Base-by-base conservation (phyloP, 1,140 invertebrate genomes). In the Aradophagus sp. region DNA sequence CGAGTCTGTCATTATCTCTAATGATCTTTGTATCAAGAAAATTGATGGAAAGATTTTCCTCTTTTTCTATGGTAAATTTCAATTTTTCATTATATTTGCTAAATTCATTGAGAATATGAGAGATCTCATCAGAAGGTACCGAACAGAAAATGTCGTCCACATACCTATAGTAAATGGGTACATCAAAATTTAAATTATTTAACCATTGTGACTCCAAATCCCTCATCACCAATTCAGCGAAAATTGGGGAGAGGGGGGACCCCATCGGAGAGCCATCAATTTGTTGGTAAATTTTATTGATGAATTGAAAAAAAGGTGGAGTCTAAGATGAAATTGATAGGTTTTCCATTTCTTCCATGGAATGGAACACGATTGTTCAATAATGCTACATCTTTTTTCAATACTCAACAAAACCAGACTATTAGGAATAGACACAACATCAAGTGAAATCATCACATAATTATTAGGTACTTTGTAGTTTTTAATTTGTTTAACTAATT, bases 1-100 rank as follows among this genome's bases (percentile, higher is more conserved):
- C 16, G 1, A 59, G 16, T 29, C n/a, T 20, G 4, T 45, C 15
- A 2, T 61, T 29, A 11, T 39, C 0, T 7, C 11, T 48, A 17
- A 39, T 23, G 15, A 62, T 14, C 5, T 27, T 50, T 6, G 50
- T 19, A 16, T 62, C 35, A 8, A 62, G n/a, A 35, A 62, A 62
- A 27, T 26, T 62, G 2, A 50, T 26, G 26, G 17, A 16, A 16
- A 44, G 12, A 6, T 52, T 29, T 10, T 27, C 10, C 35, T 63
- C 14, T 26, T 36, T 29, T 32, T 63, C 38, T 10, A 17, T 15
- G 4, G 59, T 63, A 16, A 56, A 56, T 34, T 56, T 26, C 20
- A 42, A 15, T 29, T 59, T 19, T 17, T 31, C 16, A 10, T 62
- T n/a, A 35, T 35, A 42, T 12, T 2, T 35, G 17, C 53, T 63